Conservation (phyloP, 2,888 invertebrate species). For the Anoncus sp. region DNA sequence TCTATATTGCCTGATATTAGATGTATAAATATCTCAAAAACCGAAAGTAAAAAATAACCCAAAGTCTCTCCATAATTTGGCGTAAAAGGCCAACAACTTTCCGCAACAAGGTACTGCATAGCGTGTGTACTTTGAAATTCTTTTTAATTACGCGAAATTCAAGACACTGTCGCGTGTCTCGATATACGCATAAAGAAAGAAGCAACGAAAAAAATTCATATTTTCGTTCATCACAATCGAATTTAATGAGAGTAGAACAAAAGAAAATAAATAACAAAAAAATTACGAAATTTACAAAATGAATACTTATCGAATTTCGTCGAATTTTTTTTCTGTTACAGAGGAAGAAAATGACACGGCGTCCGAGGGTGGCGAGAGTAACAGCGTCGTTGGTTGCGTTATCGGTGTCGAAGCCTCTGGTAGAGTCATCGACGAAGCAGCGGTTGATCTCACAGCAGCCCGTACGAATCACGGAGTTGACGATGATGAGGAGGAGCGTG, state of each 20-base stretch:
- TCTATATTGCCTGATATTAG: too few species aligned
- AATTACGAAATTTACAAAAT: slow-evolving; percentile 19
- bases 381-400: slow-evolving; percentile 74
- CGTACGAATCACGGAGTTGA: slow-evolving; percentile 89
- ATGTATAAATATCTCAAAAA: too few species aligned
- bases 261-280: not conserved
- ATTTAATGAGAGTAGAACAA: not conserved
- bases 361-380: slow-evolving; percentile 86
- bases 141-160: too few species aligned
- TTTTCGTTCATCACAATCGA: too few species aligned
- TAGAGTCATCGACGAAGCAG: slow-evolving; percentile 74
- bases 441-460: slow-evolving; percentile 85
- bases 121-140: too few species aligned
- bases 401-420: slow-evolving; percentile 78
- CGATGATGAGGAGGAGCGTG: slow-evolving; percentile 89
- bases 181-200: too few species aligned
- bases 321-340: slow-evolving; percentile 83
- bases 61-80: too few species aligned
- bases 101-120: too few species aligned
- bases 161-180: too few species aligned
- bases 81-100: too few species aligned
- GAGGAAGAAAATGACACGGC: slow-evolving; percentile 88
- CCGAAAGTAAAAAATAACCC: too few species aligned
- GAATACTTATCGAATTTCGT: slow-evolving; percentile 30
- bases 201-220: too few species aligned